Conservation (phyloP, 2,113 vertebrate genomes). For the Lethenteron camtschaticum region DNA sequence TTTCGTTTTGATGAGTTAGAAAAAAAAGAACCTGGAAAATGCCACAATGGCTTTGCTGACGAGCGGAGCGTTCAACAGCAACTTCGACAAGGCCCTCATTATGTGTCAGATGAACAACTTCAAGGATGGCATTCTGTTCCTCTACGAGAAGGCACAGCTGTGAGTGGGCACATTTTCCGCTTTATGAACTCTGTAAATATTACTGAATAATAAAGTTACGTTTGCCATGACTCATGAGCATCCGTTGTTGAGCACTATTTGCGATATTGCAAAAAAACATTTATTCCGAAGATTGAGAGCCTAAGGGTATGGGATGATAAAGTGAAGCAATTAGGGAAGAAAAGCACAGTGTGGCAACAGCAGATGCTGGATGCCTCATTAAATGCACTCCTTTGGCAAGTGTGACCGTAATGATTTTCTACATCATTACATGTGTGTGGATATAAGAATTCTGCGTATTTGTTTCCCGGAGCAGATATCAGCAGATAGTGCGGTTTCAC, state of each 20-base stretch:
- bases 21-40: slow-evolving; percentile 46
- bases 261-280: no score
- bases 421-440: not conserved
- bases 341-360: no score
- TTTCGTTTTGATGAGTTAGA: slow-evolving; percentile 18
- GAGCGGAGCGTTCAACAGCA: slow-evolving; percentile 48
- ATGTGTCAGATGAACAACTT: slow-evolving; percentile 98
- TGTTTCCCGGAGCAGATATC: slow-evolving; percentile 32
- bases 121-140: slow-evolving; percentile 82
- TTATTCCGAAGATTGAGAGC: no score
- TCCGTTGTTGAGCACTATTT: no score
- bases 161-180: slow-evolving; percentile 24
- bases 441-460: not conserved
- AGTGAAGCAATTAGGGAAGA: no score
- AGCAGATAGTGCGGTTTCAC: slow-evolving; percentile 97
- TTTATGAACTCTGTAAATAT: no score
- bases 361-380: no score
- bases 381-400: no score
- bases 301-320: no score
- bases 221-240: no score
- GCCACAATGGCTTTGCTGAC: slow-evolving; percentile 61
- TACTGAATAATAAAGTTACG: no score
- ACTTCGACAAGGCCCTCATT: slow-evolving; percentile 84
- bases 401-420: no score
- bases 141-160: slow-evolving; percentile 91